Conservation (phyloP, 2,888 invertebrate genomes). For the Lasioglossum figueresi region DNA sequence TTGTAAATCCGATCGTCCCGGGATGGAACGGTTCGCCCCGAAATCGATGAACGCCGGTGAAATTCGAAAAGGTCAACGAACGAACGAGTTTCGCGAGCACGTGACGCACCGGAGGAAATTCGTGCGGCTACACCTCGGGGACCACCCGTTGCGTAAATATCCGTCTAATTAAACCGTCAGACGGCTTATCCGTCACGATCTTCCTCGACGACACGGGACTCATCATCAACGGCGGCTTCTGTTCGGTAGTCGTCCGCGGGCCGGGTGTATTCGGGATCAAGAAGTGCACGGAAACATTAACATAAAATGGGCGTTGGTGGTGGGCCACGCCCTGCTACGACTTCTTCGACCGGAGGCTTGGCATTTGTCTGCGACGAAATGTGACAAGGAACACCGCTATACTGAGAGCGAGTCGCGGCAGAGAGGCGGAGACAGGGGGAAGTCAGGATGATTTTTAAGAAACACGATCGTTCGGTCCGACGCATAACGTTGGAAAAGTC, state of each 20-base stretch:
- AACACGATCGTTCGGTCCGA: constrained; percentile 52
- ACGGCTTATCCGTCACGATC: constrained; percentile 62
- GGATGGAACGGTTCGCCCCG: background rate
- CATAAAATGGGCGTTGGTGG: constrained; percentile 81
- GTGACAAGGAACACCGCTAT: constrained; percentile 31
- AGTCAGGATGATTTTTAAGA: constrained; percentile 19
- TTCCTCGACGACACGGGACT: constrained; percentile 60
- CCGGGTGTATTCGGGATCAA: constrained; percentile 35
- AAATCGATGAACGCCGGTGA: background rate
- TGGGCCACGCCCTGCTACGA: constrained; percentile 72
- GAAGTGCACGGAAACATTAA: constrained; percentile 73
- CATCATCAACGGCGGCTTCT: constrained; percentile 67
- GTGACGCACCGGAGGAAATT: constrained; percentile 46
- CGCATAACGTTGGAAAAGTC: constrained; percentile 53
- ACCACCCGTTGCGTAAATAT: constrained; percentile 55
- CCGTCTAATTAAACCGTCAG: constrained; percentile 63
- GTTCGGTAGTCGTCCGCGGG: constrained; percentile 50
- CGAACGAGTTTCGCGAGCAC: constrained; percentile 20
- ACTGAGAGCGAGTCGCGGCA: background rate
- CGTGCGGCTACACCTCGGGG: constrained; percentile 28
- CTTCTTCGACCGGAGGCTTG: constrained; percentile 53
- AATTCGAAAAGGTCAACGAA: constrained; percentile 29
- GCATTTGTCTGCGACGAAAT: constrained; percentile 75
- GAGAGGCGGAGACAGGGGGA: background rate
- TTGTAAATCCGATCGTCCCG: background rate